Evolutionary conservation across 2,113 vertebrate species (phyloP).

Genomic region (Pseudonaja textilis): DNA sequence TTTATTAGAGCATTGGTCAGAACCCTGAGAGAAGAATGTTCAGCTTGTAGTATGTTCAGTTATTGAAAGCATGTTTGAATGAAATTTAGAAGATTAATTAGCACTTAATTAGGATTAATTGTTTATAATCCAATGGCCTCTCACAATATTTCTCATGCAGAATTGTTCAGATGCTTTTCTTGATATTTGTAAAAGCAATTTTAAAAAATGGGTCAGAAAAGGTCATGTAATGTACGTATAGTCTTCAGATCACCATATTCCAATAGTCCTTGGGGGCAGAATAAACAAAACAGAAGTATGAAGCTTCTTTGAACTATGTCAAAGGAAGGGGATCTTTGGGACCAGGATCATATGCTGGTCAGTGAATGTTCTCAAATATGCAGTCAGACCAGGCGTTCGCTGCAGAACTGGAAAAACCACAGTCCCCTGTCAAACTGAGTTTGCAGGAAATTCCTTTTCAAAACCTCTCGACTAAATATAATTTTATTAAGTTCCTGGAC

Average conservation of each 20-base stretch:
- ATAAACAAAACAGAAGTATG: neutral
- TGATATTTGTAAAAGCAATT: neutral
- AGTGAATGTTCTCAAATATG: neutral
- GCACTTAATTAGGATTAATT: too few relatives aligned
- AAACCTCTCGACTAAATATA: neutral
- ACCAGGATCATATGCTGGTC: neutral
- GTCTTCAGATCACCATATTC: neutral
- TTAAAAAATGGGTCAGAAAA: neutral
- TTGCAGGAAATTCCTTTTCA: neutral
- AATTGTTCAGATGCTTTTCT: neutral
- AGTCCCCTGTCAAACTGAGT: neutral
- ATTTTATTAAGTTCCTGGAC: neutral
- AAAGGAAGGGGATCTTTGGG: neutral
- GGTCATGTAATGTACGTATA: neutral
- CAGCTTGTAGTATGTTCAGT: neutral
- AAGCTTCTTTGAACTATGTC: neutral
- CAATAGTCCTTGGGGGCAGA: neutral
- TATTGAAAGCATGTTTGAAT: neutral
- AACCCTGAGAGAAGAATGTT: neutral
- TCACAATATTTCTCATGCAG: neutral
- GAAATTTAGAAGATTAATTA: neutral
- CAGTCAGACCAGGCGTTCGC: neutral
- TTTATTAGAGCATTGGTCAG: too few relatives aligned
- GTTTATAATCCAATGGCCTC: neutral
- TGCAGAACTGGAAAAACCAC: neutral